These are phyloP conservation scores for Thera britannica DNA, from an alignment of 2,888 invertebrate species.

Conservation along the genomic window DNA sequence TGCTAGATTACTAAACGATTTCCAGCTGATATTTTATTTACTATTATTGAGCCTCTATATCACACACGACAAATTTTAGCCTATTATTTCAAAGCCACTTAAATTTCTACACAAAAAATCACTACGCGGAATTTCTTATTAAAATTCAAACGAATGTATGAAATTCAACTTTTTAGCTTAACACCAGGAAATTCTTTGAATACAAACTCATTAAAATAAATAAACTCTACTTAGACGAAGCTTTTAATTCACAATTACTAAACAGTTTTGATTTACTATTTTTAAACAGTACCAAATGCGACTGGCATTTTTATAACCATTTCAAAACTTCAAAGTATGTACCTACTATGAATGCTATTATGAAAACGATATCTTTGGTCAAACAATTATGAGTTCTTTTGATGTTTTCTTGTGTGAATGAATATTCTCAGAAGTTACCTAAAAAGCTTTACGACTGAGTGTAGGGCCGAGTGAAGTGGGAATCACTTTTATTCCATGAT, in stretches of 20 bases:
- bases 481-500: neutral
- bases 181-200: constrained; percentile 22
- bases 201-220: constrained; percentile 21
- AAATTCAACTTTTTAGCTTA: constrained; percentile 16
- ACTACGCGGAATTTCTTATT: constrained; percentile 4
- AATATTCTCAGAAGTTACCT: constrained; percentile 72
- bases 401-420: constrained; percentile 41
- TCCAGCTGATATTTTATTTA: too few species aligned
- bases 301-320: constrained; percentile 25
- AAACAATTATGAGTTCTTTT: constrained; percentile 61
- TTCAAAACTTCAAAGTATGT: constrained; percentile 33
- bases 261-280: constrained; percentile 17
- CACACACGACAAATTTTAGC: neutral
- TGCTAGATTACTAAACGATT: too few species aligned
- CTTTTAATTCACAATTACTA: constrained; percentile 15
- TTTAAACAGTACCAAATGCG: constrained; percentile 14
- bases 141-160: constrained; percentile 10
- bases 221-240: constrained; percentile 13
- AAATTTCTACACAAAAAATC: constrained; percentile 7
- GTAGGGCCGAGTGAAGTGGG: constrained; percentile 2
- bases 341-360: constrained; percentile 33
- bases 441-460: constrained; percentile 53
- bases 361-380: constrained; percentile 39
- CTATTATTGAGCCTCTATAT: too few species aligned
- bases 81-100: neutral